These are phyloP conservation scores for Suillia variegata DNA, from an alignment of 2,888 invertebrate species.

Conservation along the genomic window DNA sequence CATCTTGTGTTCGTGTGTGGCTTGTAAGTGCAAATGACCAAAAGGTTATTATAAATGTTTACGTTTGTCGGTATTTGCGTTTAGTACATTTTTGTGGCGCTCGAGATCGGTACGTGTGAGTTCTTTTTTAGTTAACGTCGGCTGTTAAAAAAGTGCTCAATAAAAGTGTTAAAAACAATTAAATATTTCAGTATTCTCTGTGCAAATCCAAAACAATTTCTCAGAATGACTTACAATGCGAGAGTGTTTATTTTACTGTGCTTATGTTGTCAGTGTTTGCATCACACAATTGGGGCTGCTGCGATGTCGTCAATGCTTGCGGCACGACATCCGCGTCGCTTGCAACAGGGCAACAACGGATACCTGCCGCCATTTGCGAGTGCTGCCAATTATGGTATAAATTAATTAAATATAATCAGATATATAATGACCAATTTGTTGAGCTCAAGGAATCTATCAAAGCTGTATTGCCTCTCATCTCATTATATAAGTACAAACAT, in stretches of 20 bases:
- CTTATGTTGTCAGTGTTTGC: conserved; percentile 7
- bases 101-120: background rate
- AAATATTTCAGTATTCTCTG: too few species aligned
- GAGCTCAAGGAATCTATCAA: too few species aligned
- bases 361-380: conserved; percentile 23
- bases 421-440: too few species aligned
- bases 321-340: conserved; percentile 8
- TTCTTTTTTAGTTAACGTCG: background rate
- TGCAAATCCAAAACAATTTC: too few species aligned
- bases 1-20: background rate
- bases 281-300: conserved; percentile 7
- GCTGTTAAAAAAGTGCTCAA: background rate
- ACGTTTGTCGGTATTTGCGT: background rate
- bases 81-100: background rate
- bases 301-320: conserved; percentile 2
- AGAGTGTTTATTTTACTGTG: conserved; percentile 18
- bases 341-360: conserved; percentile 13
- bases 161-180: background rate
- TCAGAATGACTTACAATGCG: too few species aligned
- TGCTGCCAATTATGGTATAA: conserved; percentile 20
- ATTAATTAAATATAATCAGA: too few species aligned
- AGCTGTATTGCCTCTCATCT: too few species aligned
- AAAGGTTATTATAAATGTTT: conserved; percentile 12
- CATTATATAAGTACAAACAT: too few species aligned
- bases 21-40: background rate